Evolutionary conservation across 2,888 invertebrate species (phyloP).

Genomic region (Polydrusus pterygomalis): DNA sequence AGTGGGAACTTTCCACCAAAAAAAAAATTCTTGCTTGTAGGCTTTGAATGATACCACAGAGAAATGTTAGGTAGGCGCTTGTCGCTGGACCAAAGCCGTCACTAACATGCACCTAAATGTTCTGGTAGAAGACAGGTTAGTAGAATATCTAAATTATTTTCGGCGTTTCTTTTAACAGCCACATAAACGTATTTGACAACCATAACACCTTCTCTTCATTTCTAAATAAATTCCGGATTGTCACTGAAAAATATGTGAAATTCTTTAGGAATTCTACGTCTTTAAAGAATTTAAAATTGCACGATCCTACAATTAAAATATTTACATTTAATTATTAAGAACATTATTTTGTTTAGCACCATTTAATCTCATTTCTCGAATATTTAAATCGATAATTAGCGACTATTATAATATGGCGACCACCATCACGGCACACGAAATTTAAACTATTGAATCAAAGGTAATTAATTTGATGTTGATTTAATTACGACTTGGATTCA

Average conservation of each 20-base stretch:
- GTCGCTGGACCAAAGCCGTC: no score
- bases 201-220: conserved; percentile 46
- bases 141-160: conserved; percentile 39
- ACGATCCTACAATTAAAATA: conserved; percentile 31
- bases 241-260: conserved; percentile 51
- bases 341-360: conserved; percentile 28
- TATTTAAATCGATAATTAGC: conserved; percentile 28
- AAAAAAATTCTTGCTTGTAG: no score
- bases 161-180: conserved; percentile 43
- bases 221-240: conserved; percentile 50
- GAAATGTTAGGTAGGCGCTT: no score
- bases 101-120: no score
- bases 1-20: no score
- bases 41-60: no score
- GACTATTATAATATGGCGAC: background rate
- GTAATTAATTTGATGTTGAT: no score
- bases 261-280: conserved; percentile 46
- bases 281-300: conserved; percentile 49
- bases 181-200: conserved; percentile 42
- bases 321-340: conserved; percentile 28
- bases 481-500: no score
- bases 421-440: no score
- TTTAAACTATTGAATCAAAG: no score
- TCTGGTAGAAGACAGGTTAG: background rate
- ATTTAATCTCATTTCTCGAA: conserved; percentile 6